Base-by-base conservation (phyloP, 1,140 invertebrate genomes). In the Melipona quadrifasciata region DNA sequence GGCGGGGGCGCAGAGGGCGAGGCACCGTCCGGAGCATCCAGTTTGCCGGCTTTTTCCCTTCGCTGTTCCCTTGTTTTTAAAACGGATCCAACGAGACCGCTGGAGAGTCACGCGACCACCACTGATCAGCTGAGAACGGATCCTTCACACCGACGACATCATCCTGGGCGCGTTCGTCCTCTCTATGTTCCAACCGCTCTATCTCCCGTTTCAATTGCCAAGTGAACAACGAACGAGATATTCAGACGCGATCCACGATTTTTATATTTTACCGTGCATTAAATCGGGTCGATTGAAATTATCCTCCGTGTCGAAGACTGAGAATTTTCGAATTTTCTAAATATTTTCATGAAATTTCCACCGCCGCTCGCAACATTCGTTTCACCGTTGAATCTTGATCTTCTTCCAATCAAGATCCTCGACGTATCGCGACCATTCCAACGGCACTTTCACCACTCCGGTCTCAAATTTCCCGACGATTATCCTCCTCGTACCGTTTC, bases 1-100 rank as follows among this genome's bases (percentile, higher is more conserved):
- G 94, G 94, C 90, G 94, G 94, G 85, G 93, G 91, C 88, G 93
- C 92, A 87, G 93, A 93, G 86, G 92, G 92, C 82, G 93, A 91
- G 91, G 94, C 93, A 90, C 94, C 93, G 93, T 95, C 94, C 87
- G 94, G 94, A 89, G 93, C 94, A 94, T 95, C 94, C 94, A 95
- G 94, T 91, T 95, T 95, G 94, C 92, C 93, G 93, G 93, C 90
- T 92, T 92, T 93, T 90, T 87, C 90, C 81, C 87, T 47, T 82
- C 88, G 72, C 87, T 81, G 64, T 78, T 81, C 65, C 82, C 75
- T 78, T 80, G 39, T 82, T 64, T 73, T 75, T 34, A 85, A 77
- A 87, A 19, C 53, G 58, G 55, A 47, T 67, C 68, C 71, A n/a
- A 39, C 51, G 74, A 77, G 39, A 24, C 61, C 77, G 34, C n/a